Conservation (phyloP, 2,113 vertebrate species). For the Peromyscus leucopus region DNA sequence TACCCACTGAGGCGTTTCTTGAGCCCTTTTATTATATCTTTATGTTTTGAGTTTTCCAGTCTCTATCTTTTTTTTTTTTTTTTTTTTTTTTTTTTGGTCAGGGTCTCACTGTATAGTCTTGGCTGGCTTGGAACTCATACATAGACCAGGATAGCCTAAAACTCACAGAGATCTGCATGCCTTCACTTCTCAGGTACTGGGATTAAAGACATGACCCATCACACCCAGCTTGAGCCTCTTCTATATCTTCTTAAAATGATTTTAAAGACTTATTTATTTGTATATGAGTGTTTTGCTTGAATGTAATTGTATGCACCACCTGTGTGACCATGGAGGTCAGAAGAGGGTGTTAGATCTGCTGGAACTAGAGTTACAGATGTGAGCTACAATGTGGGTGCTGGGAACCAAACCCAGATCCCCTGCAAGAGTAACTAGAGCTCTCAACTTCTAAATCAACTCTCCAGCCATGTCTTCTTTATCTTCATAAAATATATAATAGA, state of each 20-base stretch:
- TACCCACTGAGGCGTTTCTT: too few species aligned
- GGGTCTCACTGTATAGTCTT: neutral
- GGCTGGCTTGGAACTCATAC: neutral
- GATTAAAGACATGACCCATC: neutral
- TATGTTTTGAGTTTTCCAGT: neutral
- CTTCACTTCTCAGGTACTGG: neutral
- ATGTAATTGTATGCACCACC: neutral
- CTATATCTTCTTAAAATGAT: neutral
- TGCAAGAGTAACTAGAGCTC: neutral
- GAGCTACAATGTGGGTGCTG: neutral
- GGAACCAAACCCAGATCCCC: neutral
- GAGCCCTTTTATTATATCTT: neutral
- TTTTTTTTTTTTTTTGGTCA: neutral
- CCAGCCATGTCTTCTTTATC: neutral
- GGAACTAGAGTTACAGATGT: neutral
- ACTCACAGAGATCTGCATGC: neutral
- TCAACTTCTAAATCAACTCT: neutral
- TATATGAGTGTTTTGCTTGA: neutral
- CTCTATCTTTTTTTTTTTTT: neutral
- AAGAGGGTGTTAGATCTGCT: too few species aligned
- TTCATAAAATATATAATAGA: neutral
- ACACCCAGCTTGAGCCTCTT: neutral
- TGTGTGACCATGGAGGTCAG: neutral
- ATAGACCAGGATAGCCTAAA: neutral
- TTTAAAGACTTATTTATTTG: neutral